A percentile compares a stretch with the other conserved stretches of the same genome.
These are phyloP conservation scores for Monodelphis domestica DNA, from an alignment of 2,797 vertebrate species.

Conservation along the genomic window DNA sequence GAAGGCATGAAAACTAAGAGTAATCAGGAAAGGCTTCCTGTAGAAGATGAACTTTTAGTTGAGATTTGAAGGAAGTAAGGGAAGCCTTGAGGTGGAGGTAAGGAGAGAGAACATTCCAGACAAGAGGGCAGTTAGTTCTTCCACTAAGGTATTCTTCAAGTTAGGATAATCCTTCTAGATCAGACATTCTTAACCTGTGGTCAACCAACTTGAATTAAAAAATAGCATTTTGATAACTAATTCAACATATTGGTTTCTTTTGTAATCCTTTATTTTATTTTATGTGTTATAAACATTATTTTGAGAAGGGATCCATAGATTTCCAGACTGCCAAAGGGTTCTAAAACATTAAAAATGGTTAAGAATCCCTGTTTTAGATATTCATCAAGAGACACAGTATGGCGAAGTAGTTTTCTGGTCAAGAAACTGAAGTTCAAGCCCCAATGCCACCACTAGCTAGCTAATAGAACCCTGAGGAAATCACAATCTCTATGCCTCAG, in stretches of 20 bases:
- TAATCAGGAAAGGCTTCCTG: neutral
- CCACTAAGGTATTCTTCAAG: neutral
- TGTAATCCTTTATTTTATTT: neutral
- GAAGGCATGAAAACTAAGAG: neutral
- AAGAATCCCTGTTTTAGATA: neutral
- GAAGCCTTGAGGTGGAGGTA: neutral
- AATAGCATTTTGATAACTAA: neutral
- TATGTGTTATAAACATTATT: neutral
- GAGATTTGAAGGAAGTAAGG: neutral
- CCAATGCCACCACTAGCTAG: neutral
- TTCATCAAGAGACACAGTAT: neutral
- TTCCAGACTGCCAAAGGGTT: neutral
- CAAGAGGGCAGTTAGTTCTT: neutral
- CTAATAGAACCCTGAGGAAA: neutral
- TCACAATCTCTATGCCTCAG: neutral
- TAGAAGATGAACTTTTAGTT: neutral
- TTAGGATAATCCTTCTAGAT: neutral
- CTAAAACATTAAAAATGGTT: neutral
- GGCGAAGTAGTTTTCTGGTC: neutral
- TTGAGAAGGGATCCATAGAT: neutral
- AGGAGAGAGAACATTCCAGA: neutral
- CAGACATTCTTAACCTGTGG: neutral
- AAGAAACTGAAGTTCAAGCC: neutral
- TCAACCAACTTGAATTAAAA: neutral
- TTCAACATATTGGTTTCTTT: neutral